Evolutionary conservation across 2,113 vertebrate genomes (phyloP).

Genomic region (Ia io): DNA sequence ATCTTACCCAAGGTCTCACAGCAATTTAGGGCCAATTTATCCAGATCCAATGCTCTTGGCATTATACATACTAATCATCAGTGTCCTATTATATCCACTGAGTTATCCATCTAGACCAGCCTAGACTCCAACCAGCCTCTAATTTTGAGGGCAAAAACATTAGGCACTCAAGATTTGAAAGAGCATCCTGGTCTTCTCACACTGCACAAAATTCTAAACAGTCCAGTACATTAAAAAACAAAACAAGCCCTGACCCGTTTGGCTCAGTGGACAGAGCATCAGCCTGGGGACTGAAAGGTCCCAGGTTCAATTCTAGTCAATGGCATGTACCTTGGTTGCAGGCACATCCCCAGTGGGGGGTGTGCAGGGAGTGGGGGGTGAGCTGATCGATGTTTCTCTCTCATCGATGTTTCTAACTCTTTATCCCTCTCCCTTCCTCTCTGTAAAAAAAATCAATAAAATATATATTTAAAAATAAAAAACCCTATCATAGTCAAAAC

Average conservation of each 20-base stretch:
- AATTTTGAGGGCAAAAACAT: neutral
- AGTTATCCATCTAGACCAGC: neutral
- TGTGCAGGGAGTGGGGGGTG: too few relatives aligned
- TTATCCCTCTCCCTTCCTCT: too few relatives aligned
- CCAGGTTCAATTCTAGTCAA: too few relatives aligned
- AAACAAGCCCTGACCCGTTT: too few relatives aligned
- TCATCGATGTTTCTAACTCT: too few relatives aligned
- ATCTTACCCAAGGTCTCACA: neutral
- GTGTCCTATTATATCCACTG: neutral
- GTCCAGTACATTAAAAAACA: neutral
- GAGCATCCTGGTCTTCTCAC: neutral
- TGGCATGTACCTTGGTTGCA: too few relatives aligned
- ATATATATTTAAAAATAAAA: neutral
- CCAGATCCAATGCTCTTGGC: neutral
- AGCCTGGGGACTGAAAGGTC: too few relatives aligned
- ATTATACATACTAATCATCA: neutral
- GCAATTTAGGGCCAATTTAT: neutral
- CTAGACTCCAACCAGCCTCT: neutral
- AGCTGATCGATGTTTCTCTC: too few relatives aligned
- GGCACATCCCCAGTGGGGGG: too few relatives aligned
- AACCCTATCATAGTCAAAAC: neutral
- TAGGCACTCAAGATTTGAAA: neutral
- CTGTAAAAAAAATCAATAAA: too few relatives aligned
- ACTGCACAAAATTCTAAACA: neutral
- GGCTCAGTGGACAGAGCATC: too few relatives aligned